Base-by-base conservation (phyloP, 2,888 invertebrate species). In the Entomobrya multifasciata region DNA sequence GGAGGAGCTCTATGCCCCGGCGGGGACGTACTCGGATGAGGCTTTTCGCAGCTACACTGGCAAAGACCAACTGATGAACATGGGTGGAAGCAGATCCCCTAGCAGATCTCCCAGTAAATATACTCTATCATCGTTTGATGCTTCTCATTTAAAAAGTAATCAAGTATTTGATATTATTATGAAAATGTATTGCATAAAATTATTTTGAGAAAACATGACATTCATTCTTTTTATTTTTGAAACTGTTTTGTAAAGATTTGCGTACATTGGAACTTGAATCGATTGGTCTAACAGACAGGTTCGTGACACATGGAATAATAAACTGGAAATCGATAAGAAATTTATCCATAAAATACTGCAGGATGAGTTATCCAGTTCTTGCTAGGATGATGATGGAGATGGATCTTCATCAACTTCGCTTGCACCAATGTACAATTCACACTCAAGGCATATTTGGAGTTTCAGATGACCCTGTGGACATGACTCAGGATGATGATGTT, bases 1-100 rank as follows among this genome's bases (percentile, higher is more conserved):
- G 60, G 78, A 85, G 30, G 72, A 78, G 36, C 41, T 85, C 0
- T 85, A 67, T 36, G 85, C 85, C 13, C 85, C 85, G 2, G n/a
- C 10, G 13, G 85, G 85, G 13, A 79, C 85, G 1, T 85, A 85
- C 36, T 72, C 85, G 6, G 79, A 85, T 62, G 85, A 85, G n/a
- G 85, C 85, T 0, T 85, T 85, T 44, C 72, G 78, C 15, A 78
- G 85, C 41, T 85, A 36, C 27, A 85, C 72, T 15, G 25, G 57
- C 17, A 85, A 85, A 13, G 85, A 78, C 0, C 70, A 85, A 11
- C 20, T 36, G 0, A 2, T n/a, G 0, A 22, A 6, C 44, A 55
- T 8, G 36, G 36, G 20, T 55, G 55, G 25, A 15, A 44, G 60
- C 0, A 85, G n/a, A 25, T 85, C 85, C 0, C 78, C 70, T 0